Evolutionary conservation across 2,113 vertebrate genomes (phyloP).

Genomic region (Pteronura brasiliensis): DNA sequence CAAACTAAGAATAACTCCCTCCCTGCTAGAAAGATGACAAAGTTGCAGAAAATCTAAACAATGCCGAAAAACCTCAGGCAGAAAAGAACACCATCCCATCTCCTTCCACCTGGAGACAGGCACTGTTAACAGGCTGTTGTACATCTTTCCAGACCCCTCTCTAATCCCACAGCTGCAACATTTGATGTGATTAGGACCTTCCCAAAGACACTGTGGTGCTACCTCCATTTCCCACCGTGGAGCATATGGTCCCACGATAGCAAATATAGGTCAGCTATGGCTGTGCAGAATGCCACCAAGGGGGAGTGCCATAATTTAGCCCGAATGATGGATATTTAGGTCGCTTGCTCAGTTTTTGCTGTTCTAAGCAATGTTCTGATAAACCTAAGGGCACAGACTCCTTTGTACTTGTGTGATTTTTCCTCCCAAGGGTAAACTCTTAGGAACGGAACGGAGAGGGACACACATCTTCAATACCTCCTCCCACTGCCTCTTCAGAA

Average conservation of each 20-base stretch:
- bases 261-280: accelerated
- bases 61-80: neutral
- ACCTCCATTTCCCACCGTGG: neutral
- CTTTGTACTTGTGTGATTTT: neutral
- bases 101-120: neutral
- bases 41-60: neutral
- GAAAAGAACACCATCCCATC: neutral
- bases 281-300: neutral
- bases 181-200: neutral
- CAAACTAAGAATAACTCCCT: neutral
- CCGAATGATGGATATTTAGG: accelerated
- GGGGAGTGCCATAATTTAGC: neutral
- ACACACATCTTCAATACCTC: neutral
- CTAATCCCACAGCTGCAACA: neutral
- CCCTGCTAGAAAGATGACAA: neutral
- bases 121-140: neutral
- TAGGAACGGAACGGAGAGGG: accelerated
- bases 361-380: neutral
- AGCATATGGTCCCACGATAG: neutral
- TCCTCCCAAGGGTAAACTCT: neutral
- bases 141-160: neutral
- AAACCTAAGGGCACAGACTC: neutral
- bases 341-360: neutral
- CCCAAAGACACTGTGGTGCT: neutral
- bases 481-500: neutral